A percentile compares a stretch with the other conserved stretches of the same genome.
Conservation (phyloP, 2,113 vertebrate genomes). For the Tetrao urogallus region DNA sequence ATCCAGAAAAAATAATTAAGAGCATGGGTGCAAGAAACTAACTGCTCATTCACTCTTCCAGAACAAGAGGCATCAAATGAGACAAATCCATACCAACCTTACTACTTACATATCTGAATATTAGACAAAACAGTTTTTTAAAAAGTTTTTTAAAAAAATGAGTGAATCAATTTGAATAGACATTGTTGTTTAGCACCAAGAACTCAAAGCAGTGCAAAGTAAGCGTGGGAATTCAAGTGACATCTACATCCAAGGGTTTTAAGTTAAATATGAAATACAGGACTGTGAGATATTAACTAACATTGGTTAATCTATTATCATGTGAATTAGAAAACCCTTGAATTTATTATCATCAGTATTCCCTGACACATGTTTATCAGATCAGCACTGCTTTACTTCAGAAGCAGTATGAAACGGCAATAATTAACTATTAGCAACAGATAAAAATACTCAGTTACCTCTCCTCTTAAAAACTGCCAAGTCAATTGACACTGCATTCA, state of each 20-base stretch:
- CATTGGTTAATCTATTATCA: background rate
- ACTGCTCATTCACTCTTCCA: background rate
- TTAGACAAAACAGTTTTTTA: background rate
- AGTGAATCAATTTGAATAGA: background rate
- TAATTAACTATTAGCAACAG: background rate
- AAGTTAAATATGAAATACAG: background rate
- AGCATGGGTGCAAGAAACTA: background rate
- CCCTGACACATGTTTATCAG: background rate
- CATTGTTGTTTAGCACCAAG: background rate
- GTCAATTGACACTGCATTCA: background rate
- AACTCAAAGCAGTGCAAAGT: background rate
- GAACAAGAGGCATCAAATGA: background rate
- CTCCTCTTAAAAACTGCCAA: background rate
- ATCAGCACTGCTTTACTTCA: background rate
- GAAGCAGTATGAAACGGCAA: background rate
- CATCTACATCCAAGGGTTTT: background rate
- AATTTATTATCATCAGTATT: background rate
- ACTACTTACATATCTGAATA: background rate
- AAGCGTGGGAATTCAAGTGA: background rate
- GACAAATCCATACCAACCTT: background rate
- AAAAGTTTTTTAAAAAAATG: background rate
- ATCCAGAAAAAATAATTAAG: background rate
- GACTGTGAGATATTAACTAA: background rate
- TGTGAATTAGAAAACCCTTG: background rate
- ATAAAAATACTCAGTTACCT: background rate